phyloP scores from a whole-genome alignment of 2,888 invertebrate species.

The Argyresthia goedartella region DNA sequence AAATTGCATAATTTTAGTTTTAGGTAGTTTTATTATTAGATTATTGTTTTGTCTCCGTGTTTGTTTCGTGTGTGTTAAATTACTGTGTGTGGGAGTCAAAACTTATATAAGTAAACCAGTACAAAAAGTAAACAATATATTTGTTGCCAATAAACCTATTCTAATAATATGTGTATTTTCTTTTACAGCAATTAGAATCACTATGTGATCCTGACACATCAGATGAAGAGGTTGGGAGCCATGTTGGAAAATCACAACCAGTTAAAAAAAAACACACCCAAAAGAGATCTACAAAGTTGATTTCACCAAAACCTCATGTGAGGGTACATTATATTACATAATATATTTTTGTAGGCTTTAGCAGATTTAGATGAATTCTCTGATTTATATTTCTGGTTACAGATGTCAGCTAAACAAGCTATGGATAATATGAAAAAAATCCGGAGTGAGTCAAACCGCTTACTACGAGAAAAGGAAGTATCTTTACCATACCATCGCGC shows the following conservation, averaged over 20 bases:
- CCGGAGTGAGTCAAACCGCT: constrained; percentile 86
- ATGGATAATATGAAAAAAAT: constrained; percentile 80
- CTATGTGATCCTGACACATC: constrained; percentile 72
- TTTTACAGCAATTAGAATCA: constrained; percentile 14
- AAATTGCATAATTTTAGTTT: too few relatives aligned
- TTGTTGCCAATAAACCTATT: too few relatives aligned
- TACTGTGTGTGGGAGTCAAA: too few relatives aligned
- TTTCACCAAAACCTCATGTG: constrained; percentile 35
- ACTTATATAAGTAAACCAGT: too few relatives aligned
- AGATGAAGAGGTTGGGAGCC: constrained; percentile 29
- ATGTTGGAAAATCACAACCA: neutral
- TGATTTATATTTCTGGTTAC: constrained; percentile 7
- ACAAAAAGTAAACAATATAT: too few relatives aligned
- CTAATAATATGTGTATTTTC: neutral
- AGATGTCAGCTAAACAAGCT: constrained; percentile 78
- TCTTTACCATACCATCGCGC: constrained; percentile 90
- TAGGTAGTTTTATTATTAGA: too few relatives aligned
- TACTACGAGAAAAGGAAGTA: constrained; percentile 81
- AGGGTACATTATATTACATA: constrained; percentile 21
- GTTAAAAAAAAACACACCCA: neutral
- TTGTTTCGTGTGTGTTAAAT: too few relatives aligned
- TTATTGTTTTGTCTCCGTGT: too few relatives aligned
- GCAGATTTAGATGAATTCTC: neutral
- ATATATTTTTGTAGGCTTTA: neutral
- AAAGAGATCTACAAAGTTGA: constrained; percentile 13